phyloP scores from a whole-genome alignment of 2,888 invertebrate species.

The Pyrrhia umbra region DNA sequence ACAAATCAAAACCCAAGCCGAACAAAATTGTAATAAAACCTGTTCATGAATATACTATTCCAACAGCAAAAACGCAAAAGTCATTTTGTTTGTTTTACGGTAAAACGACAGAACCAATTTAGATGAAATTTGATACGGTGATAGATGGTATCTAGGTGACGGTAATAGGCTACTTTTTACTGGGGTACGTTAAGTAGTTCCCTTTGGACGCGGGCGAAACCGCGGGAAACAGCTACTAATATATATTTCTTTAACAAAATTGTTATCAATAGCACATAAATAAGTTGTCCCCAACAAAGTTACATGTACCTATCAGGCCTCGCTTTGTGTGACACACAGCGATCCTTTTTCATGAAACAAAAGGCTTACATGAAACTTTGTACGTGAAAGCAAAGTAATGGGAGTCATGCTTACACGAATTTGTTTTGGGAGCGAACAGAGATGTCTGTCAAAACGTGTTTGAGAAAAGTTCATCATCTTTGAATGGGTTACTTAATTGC shows the following conservation, averaged over 20 bases:
- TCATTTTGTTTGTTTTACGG: no score
- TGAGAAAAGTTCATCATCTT: not conserved
- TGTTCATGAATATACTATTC: no score
- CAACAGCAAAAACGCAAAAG: no score
- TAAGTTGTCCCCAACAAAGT: slow-evolving; percentile 46
- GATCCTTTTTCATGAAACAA: slow-evolving; percentile 43
- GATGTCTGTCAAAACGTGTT: not conserved
- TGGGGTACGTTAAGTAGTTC: no score
- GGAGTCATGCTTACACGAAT: slow-evolving; percentile 9
- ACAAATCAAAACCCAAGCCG: no score
- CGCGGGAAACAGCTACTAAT: no score
- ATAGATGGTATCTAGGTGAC: no score
- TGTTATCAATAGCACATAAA: slow-evolving; percentile 32
- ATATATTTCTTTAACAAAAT: slow-evolving; percentile 28
- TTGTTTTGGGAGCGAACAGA: slow-evolving; percentile 5
- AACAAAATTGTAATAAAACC: no score
- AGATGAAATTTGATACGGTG: no score
- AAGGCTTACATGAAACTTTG: slow-evolving; percentile 51
- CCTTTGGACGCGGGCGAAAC: not conserved
- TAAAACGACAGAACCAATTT: no score
- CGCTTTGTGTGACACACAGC: slow-evolving; percentile 35
- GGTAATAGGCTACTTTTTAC: no score
- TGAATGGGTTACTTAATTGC: no score
- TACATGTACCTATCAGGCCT: slow-evolving; percentile 42
- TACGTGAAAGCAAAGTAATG: slow-evolving; percentile 39